These are phyloP conservation scores for Lanius collurio DNA, from an alignment of 2,113 vertebrate species.

Conservation along the genomic window DNA sequence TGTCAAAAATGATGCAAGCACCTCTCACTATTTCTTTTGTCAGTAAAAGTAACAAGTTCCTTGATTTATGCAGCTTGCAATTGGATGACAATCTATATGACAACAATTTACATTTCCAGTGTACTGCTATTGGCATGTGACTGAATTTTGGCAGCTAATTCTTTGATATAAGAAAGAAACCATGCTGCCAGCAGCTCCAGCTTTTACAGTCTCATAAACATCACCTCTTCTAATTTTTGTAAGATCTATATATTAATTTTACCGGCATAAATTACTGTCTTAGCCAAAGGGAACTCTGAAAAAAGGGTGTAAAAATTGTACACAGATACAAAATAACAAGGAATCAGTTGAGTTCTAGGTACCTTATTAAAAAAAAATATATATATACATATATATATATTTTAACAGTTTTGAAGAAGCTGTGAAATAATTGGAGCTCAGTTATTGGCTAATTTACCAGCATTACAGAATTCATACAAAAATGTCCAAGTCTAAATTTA, in stretches of 20 bases:
- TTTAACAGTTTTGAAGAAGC: neutral
- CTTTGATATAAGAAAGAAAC: neutral
- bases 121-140: neutral
- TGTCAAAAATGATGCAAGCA: constrained; percentile 37
- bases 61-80: constrained; percentile 24
- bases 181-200: neutral
- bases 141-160: neutral
- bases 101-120: constrained; percentile 32
- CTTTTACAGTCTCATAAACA: neutral
- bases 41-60: constrained; percentile 7
- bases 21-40: constrained; percentile 7
- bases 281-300: neutral
- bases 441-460: neutral
- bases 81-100: neutral
- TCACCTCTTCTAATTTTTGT: neutral
- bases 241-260: neutral
- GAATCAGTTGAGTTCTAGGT: neutral
- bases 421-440: neutral
- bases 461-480: neutral
- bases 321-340: neutral
- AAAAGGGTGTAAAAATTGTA: neutral
- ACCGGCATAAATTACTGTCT: neutral
- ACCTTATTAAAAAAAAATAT: neutral
- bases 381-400: no score
- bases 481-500: neutral